Percentiles rank a stretch among this genome's conserved stretches.
Conservation (phyloP, 2,797 vertebrate species). For the Nannoperca australis region DNA sequence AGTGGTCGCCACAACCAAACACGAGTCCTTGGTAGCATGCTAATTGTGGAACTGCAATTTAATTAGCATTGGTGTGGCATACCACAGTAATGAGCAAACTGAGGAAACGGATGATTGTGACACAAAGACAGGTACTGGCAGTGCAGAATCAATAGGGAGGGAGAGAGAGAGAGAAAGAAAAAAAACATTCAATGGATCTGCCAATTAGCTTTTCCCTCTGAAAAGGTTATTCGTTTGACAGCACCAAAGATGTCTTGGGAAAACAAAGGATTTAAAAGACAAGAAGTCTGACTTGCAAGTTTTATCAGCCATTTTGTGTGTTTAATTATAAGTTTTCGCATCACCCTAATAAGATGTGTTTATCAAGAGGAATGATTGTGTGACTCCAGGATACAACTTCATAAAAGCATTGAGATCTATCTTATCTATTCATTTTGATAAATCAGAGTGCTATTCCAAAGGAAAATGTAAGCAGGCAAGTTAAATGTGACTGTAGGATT, state of each 20-base stretch:
- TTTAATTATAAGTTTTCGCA: conserved; percentile 48
- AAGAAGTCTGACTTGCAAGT: conserved; percentile 61
- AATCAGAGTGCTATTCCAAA: neutral
- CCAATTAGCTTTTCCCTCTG: conserved; percentile 72
- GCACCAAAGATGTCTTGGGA: conserved; percentile 52
- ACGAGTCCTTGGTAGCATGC: conserved; percentile 57
- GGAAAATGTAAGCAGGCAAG: neutral
- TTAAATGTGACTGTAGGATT: neutral
- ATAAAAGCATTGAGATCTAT: neutral
- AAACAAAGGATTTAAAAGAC: conserved; percentile 62
- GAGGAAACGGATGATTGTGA: conserved; percentile 71
- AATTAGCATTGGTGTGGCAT: conserved; percentile 72
- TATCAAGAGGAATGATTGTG: neutral
- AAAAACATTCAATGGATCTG: conserved; percentile 61
- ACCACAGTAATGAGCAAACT: conserved; percentile 71
- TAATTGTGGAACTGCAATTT: conserved; percentile 71
- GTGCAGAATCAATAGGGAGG: conserved; percentile 66
- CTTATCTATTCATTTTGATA: neutral
- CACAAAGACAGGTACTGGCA: conserved; percentile 67
- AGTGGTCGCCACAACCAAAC: conserved; percentile 49
- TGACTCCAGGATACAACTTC: neutral
- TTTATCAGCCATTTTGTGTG: conserved; percentile 54
- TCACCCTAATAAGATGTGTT: conserved; percentile 30
- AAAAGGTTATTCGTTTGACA: conserved; percentile 79
- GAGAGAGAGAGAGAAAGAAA: conserved; percentile 16